These are phyloP conservation scores for Diadromus collaris DNA, from an alignment of 2,888 invertebrate genomes.

Conservation along the genomic window DNA sequence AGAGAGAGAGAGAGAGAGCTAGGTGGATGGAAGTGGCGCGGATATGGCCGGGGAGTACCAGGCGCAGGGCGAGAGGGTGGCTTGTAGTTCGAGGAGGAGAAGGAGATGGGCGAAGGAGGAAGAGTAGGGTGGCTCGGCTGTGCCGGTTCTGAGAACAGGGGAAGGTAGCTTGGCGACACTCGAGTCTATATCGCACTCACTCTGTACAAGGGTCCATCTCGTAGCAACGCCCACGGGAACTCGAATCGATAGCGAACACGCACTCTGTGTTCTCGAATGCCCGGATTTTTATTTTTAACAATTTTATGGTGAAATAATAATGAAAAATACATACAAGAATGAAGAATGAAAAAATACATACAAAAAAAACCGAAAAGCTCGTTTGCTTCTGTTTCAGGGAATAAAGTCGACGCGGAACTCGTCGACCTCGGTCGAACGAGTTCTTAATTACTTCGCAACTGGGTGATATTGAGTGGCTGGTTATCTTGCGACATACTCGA, in stretches of 20 bases:
- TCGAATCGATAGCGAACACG: slow-evolving; percentile 78
- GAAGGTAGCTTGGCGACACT: slow-evolving; percentile 79
- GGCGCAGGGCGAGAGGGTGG: slow-evolving; percentile 55
- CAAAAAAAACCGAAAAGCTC: no score
- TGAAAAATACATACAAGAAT: no score
- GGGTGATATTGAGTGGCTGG: not conserved
- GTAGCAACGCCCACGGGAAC: slow-evolving; percentile 80
- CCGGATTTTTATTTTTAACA: slow-evolving; percentile 70
- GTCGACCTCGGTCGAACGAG: no score
- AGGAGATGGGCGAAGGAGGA: slow-evolving; percentile 63
- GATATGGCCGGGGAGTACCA: slow-evolving; percentile 51
- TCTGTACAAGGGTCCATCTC: slow-evolving; percentile 80
- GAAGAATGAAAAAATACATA: no score
- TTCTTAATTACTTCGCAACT: not conserved
- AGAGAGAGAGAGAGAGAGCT: slow-evolving; percentile 58
- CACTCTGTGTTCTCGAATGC: slow-evolving; percentile 78
- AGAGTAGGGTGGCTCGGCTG: slow-evolving; percentile 47
- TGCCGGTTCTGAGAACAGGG: slow-evolving; percentile 57
- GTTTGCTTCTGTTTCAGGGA: not conserved
- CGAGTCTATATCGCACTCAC: slow-evolving; percentile 71
- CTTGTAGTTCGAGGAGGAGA: slow-evolving; percentile 68
- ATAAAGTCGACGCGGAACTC: not conserved
- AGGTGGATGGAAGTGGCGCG: slow-evolving; percentile 53
- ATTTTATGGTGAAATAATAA: slow-evolving; percentile 47
- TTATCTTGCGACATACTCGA: not conserved